Evolutionary conservation across 2,888 invertebrate species (phyloP), one percentile per base, ranked within the genome.

Genomic region (Drosophila sordidapex): DNA sequence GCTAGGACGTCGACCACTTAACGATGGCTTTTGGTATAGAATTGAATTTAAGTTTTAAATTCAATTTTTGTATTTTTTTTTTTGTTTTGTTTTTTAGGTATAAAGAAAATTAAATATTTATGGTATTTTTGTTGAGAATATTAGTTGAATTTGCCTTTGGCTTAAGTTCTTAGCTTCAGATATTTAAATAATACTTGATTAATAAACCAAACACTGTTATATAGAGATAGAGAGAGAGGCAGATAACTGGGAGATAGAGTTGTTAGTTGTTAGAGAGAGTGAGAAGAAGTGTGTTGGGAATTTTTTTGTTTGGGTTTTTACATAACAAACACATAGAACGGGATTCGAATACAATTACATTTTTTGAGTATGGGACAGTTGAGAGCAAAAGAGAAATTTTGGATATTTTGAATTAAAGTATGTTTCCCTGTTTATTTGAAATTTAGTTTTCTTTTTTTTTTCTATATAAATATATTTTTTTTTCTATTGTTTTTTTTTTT

Each of bases 1-100:
- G 93, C 93, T 93, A 91, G 92, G 89, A 91, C 93, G 93, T 92
- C 93, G 93, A 92, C 92, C 93, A 92, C 92, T 93, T 89, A 92
- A 90, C 86, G 92, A 92, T 91, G 93, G 93, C 93, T 93, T 93
- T 92, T 81, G 67, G 65, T 87, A 85, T 82, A 74, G 38, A 77
- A 82, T 83, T 84, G 82, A 78, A 78, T 82, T 83, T 79, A 70
- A 70, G 70, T 73, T 80, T 68, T 65, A 74, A 74, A 80, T 71
- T 59, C 64, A 62, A 66, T 61, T 67, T 63, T 60, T 61, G 27
- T 63, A 0, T 29, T 60, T 48, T 53, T 57, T 25, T 61, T 74
- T 59, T 70, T 73, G 2, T 31, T 33, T 73, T 33, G 11, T 11
- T 76, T 79, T 64, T 46, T 46, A 8, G 25, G 21, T 46, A 15